Evolutionary conservation across 2,113 vertebrate species (phyloP), one percentile per base, ranked within the genome.

Genomic region (Oreocharis arfaki): DNA sequence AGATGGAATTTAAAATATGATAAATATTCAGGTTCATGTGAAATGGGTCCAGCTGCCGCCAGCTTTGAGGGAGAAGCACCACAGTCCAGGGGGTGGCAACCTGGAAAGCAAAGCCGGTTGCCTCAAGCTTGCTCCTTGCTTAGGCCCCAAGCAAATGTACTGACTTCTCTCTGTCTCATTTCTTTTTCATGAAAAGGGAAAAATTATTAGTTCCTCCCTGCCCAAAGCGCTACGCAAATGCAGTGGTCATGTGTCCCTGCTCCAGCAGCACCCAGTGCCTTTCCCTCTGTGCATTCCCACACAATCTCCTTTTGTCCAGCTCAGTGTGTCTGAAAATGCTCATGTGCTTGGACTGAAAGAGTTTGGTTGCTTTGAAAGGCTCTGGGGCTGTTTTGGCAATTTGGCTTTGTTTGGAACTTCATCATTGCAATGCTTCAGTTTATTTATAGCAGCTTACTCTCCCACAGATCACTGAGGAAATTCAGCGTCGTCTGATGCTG

Each of bases 341-440:
- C 46, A 3, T 47, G 49, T 65, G 65, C 61, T 93, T 69, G 47
- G 17, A 37, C 87, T 94, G 18, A 88, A 55, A 71, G 77, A 60
- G 49, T 64, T 67, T 33, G 67, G 49, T 68, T 91, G 69, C 90
- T 94, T 61, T 79, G 67, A 91, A 87, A 74, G 46, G 65, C 84
- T 88, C 80, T 41, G 41, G 60, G 84, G 84, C 59, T 84, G n/a
- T 93, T 96, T 87, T 92, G 91, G 95, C 67, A 87, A 78, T 95
- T 93, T 89, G 81, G 28, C 70, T 96, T 95, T 95, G 92, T 95
- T 85, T 87, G 84, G 84, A 89, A 82, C 77, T 80, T 65, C 50
- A 70, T 88, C 85, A 37, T 4, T 46, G 64, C 87, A 84, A 6
- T 64, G 65, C 57, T 82, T 92, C 39, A 2, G 69, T 82, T 93